Percentiles rank a stretch among this genome's conserved stretches.
Conservation (phyloP, 2,113 vertebrate genomes). For the Megaptera novaeangliae region DNA sequence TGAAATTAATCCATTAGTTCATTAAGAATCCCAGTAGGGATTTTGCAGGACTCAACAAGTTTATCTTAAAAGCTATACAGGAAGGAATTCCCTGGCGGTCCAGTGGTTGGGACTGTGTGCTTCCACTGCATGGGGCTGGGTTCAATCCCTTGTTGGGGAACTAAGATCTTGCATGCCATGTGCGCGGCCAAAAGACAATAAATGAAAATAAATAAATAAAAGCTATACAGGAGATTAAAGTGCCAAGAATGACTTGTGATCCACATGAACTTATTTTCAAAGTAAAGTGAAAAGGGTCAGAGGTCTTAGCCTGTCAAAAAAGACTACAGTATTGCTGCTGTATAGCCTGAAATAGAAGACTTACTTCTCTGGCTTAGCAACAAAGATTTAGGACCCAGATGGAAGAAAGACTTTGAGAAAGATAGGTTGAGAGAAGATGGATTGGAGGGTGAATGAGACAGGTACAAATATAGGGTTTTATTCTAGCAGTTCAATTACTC, state of each 20-base stretch:
- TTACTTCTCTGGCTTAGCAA: neutral
- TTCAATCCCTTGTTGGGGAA: neutral
- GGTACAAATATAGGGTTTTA: neutral
- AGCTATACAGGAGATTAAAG: neutral
- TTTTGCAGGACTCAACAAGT: neutral
- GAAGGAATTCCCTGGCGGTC: neutral
- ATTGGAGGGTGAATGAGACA: neutral
- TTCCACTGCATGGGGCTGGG: neutral
- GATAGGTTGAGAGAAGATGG: neutral
- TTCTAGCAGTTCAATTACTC: neutral
- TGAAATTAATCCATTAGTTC: neutral
- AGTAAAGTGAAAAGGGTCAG: neutral
- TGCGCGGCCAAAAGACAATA: neutral
- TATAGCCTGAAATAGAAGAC: neutral
- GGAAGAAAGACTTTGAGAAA: neutral
- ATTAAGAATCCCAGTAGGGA: neutral
- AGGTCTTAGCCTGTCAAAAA: neutral
- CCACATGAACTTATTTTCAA: neutral
- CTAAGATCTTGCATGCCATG: neutral
- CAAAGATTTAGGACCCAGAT: neutral
- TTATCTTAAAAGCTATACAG: neutral
- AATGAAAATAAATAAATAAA: neutral
- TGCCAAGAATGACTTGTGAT: neutral
- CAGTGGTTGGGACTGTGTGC: neutral
- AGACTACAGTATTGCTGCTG: neutral